Base-by-base conservation (phyloP, 35 echinoderm and acorn worm genomes). In the Ophioderma brevispina region DNA sequence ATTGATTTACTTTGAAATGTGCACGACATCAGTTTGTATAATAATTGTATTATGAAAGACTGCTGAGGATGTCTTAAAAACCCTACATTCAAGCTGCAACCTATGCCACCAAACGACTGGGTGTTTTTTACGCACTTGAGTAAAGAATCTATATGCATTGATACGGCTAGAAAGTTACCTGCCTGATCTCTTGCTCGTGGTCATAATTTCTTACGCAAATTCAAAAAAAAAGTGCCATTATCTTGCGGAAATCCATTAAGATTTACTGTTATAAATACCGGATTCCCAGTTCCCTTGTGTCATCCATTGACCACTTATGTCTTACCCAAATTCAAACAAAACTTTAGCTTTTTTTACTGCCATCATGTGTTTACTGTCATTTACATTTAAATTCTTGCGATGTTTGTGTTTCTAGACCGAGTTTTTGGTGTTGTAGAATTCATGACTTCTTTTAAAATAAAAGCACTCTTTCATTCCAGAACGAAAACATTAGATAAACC, bases 181-280 rank as follows among this genome's bases (percentile, higher is more conserved):
- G 10, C 4, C 17, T 70, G 59, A 70, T 70, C 59, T 25, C 4
- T 70, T 25, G 59, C 59, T 70, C 23, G 59, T 70, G 59, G 59
- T 70, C 59, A 70, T 70, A 70, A 70, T 70, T 70, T 70, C 59
- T 70, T 70, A 70, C 59, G 59, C 59, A 70, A 70, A 70, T 70
- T 70, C 59, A 4, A 8, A 8, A 18, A 70, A 70, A 70, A 70
- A 70, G 59, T 70, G 28, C 59, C 59, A 70, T 70, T 70, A 70
- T 70, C 59, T 70, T 25, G 59, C 59, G 59, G 59, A 70, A 70
- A 70, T 70, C 59, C 59, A 70, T 70, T 70, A 70, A 70, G 59
- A 70, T 70, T 70, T 70, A 25, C 6, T 2, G 59, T 70, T 25
- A 70, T 70, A 70, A 70, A 70, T 25, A 30, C 59, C 10, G 59